A percentile compares a stretch with the other conserved stretches of the same genome.
Evolutionary conservation across 2,113 vertebrate genomes (phyloP).

Genomic region (Cheilinus undulatus): DNA sequence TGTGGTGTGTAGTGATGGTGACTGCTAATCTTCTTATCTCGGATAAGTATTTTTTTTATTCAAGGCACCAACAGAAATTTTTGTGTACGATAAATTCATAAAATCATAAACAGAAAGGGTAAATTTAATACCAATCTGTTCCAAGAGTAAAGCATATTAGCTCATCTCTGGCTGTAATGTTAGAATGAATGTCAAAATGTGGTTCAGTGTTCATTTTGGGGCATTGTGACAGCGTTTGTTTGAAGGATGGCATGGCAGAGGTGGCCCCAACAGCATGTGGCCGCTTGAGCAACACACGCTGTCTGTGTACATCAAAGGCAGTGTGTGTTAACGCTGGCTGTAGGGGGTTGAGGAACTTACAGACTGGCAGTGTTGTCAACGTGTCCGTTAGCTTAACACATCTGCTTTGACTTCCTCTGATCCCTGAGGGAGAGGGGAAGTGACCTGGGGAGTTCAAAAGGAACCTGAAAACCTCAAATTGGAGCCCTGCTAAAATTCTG

Average conservation of each 20-base stretch:
- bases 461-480: slow-evolving; percentile 61
- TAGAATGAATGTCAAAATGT: neutral
- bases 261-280: neutral
- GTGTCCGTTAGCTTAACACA: slow-evolving; percentile 74
- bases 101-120: no score
- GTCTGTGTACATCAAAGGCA: slow-evolving; percentile 61
- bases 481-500: slow-evolving; percentile 31
- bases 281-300: slow-evolving; percentile 17
- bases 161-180: neutral
- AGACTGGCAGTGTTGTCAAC: slow-evolving; percentile 70
- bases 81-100: no score
- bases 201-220: neutral
- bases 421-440: slow-evolving; percentile 66
- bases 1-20: slow-evolving; percentile 1
- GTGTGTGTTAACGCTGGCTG: slow-evolving; percentile 36
- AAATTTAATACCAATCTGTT: neutral
- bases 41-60: neutral
- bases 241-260: neutral
- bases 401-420: slow-evolving; percentile 72
- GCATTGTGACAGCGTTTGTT: neutral
- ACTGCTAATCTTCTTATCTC: slow-evolving; percentile 36
- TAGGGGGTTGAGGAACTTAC: slow-evolving; percentile 47
- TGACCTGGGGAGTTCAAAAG: slow-evolving; percentile 78
- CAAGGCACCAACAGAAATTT: no score
- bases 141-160: neutral